Percentiles rank a stretch among this genome's conserved stretches.
These are phyloP conservation scores for Paraplagusia blochii DNA, from an alignment of 2,113 vertebrate species.

Conservation along the genomic window DNA sequence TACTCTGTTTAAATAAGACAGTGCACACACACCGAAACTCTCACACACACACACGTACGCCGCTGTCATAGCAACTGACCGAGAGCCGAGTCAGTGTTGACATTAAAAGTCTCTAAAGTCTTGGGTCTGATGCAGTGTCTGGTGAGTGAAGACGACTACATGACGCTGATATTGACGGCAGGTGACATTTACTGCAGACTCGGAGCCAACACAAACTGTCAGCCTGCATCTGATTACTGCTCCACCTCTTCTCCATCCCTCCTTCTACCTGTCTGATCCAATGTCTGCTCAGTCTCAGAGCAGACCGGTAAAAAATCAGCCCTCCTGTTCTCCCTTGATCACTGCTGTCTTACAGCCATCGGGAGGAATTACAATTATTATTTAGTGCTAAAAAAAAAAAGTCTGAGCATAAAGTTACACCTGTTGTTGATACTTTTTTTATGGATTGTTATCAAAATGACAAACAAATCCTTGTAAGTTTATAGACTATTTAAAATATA, in stretches of 20 bases:
- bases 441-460: too few species aligned
- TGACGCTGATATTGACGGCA: background rate
- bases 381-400: too few species aligned
- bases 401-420: too few species aligned
- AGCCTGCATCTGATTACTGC: slow-evolving; percentile 1
- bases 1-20: background rate
- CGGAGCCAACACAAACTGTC: slow-evolving; percentile 2
- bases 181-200: slow-evolving; percentile 3
- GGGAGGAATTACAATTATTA: too few species aligned
- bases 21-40: background rate
- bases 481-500: too few species aligned
- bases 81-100: slow-evolving; percentile 3
- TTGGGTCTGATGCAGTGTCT: background rate
- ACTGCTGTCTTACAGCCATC: too few species aligned
- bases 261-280: background rate
- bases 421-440: too few species aligned
- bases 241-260: background rate
- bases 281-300: background rate
- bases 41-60: background rate
- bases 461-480: too few species aligned
- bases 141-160: background rate
- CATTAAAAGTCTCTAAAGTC: slow-evolving; percentile 2
- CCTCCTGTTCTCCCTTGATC: background rate
- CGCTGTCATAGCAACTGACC: slow-evolving; percentile 30
- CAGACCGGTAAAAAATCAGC: too few species aligned